These are phyloP conservation scores for Tetranychus truncatus DNA, from an alignment of 2,888 invertebrate species.

Conservation along the genomic window DNA sequence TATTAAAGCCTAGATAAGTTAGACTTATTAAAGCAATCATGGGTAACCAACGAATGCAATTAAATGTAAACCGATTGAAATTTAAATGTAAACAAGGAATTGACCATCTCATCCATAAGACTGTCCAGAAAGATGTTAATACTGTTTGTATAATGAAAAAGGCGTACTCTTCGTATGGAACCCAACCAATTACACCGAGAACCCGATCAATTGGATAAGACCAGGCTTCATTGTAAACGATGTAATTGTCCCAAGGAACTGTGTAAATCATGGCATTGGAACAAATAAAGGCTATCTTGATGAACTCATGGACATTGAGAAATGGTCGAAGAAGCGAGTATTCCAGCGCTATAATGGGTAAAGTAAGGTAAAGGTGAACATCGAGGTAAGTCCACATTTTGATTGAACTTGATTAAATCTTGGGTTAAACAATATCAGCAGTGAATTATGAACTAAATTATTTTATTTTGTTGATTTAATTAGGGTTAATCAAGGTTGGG, in stretches of 20 bases:
- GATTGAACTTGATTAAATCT: background rate
- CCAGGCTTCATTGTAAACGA: constrained; percentile 8
- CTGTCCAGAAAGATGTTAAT: background rate
- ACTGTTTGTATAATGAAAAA: constrained; percentile 10
- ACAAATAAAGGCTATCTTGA: background rate
- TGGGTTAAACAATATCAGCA: no score
- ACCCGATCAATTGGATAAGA: constrained; percentile 6
- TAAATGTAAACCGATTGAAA: background rate
- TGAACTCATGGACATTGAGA: background rate
- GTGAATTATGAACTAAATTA: no score
- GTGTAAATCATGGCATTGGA: background rate
- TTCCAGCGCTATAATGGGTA: background rate
- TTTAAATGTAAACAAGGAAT: constrained; percentile 7
- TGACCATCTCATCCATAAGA: constrained; percentile 6
- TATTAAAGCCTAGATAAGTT: background rate
- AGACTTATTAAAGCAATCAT: background rate
- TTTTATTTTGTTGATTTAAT: no score
- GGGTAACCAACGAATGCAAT: background rate
- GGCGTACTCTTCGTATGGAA: constrained; percentile 10
- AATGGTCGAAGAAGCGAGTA: background rate
- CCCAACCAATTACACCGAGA: constrained; percentile 5
- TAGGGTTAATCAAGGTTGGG: no score
- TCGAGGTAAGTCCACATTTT: constrained; percentile 9
- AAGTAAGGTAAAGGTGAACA: constrained; percentile 1
- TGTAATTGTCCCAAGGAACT: constrained; percentile 11